Percentiles rank a stretch among this genome's conserved stretches.
These are phyloP conservation scores for Apis florea DNA, from an alignment of 1,140 invertebrate genomes.

Conservation along the genomic window DNA sequence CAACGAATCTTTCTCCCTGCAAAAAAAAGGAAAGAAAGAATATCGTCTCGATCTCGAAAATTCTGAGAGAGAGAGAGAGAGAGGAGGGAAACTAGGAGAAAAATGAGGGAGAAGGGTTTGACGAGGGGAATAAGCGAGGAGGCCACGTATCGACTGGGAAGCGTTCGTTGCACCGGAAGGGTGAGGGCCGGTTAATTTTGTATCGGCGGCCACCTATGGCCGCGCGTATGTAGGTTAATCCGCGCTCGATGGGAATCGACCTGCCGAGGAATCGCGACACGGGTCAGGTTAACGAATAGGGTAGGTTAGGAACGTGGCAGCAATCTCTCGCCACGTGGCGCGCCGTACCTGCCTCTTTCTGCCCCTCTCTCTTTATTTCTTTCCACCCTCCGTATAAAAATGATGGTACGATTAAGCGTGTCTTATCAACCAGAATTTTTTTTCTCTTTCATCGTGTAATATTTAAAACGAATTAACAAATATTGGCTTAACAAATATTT, in stretches of 20 bases:
- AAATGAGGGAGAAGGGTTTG: background rate
- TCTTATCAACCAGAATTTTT: too few species aligned
- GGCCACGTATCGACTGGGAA: slow-evolving; percentile 15
- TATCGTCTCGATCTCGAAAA: too few species aligned
- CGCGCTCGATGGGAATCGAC: slow-evolving; percentile 65
- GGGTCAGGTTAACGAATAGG: slow-evolving; percentile 65
- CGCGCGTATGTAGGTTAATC: slow-evolving; percentile 64
- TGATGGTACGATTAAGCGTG: too few species aligned
- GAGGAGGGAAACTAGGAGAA: background rate
- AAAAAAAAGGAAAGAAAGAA: background rate
- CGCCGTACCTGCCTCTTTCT: slow-evolving; percentile 14
- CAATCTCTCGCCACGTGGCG: slow-evolving; percentile 45
- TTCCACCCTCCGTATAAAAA: background rate
- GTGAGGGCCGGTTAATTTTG: slow-evolving; percentile 57
- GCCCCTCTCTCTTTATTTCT: background rate
- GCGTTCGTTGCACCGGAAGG: slow-evolving; percentile 1
- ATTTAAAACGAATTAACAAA: too few species aligned
- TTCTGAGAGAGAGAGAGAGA: too few species aligned
- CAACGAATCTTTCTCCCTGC: too few species aligned
- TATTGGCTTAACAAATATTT: too few species aligned
- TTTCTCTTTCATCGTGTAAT: too few species aligned
- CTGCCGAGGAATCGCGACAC: slow-evolving; percentile 57
- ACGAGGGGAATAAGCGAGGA: background rate
- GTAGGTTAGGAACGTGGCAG: slow-evolving; percentile 62
- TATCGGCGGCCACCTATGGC: slow-evolving; percentile 56